Evolutionary conservation across 2,113 vertebrate genomes (phyloP).

Genomic region (Cryptotis parvus): DNA sequence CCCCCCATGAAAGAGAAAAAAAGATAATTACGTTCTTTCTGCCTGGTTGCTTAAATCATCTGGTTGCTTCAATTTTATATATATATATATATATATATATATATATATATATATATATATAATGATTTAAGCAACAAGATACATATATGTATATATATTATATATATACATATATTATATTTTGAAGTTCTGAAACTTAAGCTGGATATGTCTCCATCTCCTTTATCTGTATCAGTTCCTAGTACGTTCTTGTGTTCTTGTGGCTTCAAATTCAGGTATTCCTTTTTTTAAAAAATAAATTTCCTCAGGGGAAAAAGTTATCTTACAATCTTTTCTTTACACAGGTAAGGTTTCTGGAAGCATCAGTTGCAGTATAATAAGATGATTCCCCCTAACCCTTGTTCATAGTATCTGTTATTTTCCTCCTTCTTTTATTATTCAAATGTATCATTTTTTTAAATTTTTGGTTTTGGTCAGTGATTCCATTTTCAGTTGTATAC

Average conservation of each 20-base stretch:
- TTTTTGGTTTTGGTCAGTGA: background rate
- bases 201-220: conserved; percentile 14
- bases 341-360: background rate
- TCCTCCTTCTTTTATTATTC: conserved; percentile 32
- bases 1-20: background rate
- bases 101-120: no score
- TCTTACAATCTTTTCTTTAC: conserved; percentile 34
- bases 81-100: no score
- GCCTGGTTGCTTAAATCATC: background rate
- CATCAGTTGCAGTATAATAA: conserved; percentile 20
- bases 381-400: background rate
- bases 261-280: conserved; percentile 30
- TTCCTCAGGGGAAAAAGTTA: background rate
- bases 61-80: no score
- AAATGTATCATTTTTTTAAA: background rate
- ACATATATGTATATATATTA: no score
- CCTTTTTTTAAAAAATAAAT: no score
- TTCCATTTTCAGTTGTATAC: background rate
- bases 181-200: conserved; percentile 24
- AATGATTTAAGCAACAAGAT: no score
- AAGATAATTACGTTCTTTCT: background rate
- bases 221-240: conserved; percentile 21
- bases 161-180: no score
- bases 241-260: background rate
- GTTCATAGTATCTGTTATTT: background rate